These are phyloP conservation scores for Drosophila testacea DNA, from an alignment of 2,888 invertebrate species.

Conservation along the genomic window DNA sequence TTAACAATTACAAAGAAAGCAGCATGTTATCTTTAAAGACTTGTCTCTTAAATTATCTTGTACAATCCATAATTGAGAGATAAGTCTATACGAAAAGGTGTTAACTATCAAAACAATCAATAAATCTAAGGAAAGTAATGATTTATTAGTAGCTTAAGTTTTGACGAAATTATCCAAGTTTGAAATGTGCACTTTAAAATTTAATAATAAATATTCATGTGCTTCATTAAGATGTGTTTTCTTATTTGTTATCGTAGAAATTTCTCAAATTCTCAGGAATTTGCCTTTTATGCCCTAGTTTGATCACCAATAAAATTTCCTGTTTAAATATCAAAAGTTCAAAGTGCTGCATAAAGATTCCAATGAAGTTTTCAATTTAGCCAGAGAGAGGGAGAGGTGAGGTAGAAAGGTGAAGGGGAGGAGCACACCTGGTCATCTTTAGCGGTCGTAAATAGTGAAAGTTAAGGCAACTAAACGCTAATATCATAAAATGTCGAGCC, in stretches of 20 bases:
- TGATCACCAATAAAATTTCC: slow-evolving; percentile 37
- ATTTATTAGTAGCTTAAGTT: too few species aligned
- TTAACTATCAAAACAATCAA: too few species aligned
- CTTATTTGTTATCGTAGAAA: background rate
- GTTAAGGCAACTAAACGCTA: slow-evolving; percentile 70
- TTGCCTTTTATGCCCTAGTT: slow-evolving; percentile 1
- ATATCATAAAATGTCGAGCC: slow-evolving; percentile 57
- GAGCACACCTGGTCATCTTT: slow-evolving; percentile 60
- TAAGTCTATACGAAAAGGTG: too few species aligned
- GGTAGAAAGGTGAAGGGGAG: background rate
- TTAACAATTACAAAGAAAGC: background rate
- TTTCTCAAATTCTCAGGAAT: background rate
- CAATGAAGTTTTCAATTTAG: slow-evolving; percentile 50
- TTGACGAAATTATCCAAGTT: too few species aligned
- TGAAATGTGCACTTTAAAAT: too few species aligned
- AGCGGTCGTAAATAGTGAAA: slow-evolving; percentile 64
- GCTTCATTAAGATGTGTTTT: background rate
- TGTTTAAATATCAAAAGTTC: slow-evolving; percentile 51
- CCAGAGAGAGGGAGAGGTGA: background rate
- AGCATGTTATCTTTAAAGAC: too few species aligned
- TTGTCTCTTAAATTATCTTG: too few species aligned
- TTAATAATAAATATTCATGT: too few species aligned
- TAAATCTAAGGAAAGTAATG: too few species aligned
- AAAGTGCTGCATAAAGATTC: slow-evolving; percentile 43
- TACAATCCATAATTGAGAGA: too few species aligned